Evolutionary conservation across 2,113 vertebrate genomes (phyloP), one percentile per base, ranked within the genome.

Genomic region (Chrysemys picta): DNA sequence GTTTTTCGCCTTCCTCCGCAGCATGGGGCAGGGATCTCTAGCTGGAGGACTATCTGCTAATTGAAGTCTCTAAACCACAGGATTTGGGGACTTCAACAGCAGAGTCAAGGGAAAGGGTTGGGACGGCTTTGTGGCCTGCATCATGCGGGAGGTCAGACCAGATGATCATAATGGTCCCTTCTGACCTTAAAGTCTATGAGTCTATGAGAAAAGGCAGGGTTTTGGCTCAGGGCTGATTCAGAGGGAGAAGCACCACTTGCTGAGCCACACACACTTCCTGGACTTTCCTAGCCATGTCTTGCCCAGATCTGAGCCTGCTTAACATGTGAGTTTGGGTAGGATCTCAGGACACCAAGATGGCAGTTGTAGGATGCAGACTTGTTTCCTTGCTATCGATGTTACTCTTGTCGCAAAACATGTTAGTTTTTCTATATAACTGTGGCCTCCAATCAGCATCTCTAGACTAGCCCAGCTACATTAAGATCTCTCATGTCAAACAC

Each of bases 301-400:
- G 17, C 31, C n/a, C 53, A 14, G 8, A 31, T 8, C 81, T 88
- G 45, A 50, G 12, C 19, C 45, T 78, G 19, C 57, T 85, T 7
- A 5, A 11, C 13, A n/a, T 6, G 22, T 53, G 84, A 82, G 21
- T 50, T 84, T 2, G 2, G 84, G 0, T 1, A 11, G 82, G 88
- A 49, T 29, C 72, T 7, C 11, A 0, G 7, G 2, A 2, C 3
- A 2, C 57, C 52, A 45, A 84, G 56, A 53, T 80, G 21, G 35
- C 1, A 3, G 25, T 57, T 9, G 31, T 0, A 1, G 59, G 79
- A 25, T 0, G 1, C 12, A 17, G 56, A 8, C 3, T 24, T 4
- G 24, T n/a, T 57, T n/a, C 42, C 0, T 11, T 29, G 2, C 10
- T 80, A 24, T 87, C 17, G 0, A 49, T 25, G 7, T 0, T 3